These are phyloP conservation scores for Ornithorhynchus anatinus DNA, from an alignment of 2,113 vertebrate genomes.

Conservation along the genomic window DNA sequence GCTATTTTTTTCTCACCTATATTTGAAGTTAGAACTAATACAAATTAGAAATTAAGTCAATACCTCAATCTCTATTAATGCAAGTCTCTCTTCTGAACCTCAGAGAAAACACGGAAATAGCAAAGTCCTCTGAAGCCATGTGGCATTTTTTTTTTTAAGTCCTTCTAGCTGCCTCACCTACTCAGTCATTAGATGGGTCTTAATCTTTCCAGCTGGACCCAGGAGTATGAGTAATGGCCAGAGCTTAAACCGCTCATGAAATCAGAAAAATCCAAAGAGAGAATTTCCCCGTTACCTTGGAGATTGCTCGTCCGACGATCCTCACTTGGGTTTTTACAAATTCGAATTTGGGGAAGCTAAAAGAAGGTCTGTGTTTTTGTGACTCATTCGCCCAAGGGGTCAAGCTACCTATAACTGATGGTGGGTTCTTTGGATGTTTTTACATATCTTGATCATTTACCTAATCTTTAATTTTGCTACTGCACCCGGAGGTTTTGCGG, in stretches of 20 bases:
- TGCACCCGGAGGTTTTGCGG: background rate
- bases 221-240: background rate
- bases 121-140: background rate
- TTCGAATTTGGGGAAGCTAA: background rate
- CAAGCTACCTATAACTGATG: no score
- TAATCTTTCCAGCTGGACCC: background rate
- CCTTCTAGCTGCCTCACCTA: background rate
- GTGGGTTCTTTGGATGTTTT: no score
- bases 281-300: background rate
- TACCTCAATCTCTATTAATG: no score
- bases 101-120: background rate
- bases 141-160: background rate
- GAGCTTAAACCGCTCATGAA: background rate
- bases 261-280: conserved; percentile 3
- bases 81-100: no score
- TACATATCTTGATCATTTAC: no score
- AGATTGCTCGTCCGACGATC: background rate
- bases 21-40: conserved; percentile 18
- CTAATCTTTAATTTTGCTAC: background rate
- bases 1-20: background rate
- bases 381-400: background rate
- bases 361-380: background rate
- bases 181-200: background rate
- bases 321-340: no score
- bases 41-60: background rate